These are phyloP conservation scores for Drosophila malerkotliana DNA, from an alignment of 1,140 invertebrate genomes.

Conservation along the genomic window DNA sequence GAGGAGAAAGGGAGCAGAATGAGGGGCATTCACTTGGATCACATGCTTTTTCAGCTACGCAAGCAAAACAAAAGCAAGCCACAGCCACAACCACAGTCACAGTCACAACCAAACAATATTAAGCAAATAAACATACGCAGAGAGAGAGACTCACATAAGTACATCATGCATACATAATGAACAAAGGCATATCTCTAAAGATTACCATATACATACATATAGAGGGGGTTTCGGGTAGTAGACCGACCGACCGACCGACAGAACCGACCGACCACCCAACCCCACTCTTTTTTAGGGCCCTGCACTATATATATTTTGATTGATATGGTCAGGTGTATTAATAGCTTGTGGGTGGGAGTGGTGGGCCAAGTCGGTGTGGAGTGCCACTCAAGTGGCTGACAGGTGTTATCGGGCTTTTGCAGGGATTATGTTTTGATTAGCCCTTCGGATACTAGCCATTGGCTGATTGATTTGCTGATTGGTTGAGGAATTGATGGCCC, in stretches of 20 bases:
- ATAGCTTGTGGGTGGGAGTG: slow-evolving; percentile 16
- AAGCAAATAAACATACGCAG: slow-evolving; percentile 61
- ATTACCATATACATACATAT: slow-evolving; percentile 7
- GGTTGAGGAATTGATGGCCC: slow-evolving; percentile 21
- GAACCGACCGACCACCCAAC: background rate
- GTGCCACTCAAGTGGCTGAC: slow-evolving; percentile 45
- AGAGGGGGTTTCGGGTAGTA: background rate
- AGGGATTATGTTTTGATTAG: slow-evolving; percentile 68
- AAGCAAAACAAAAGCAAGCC: slow-evolving; percentile 79
- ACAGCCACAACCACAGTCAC: slow-evolving; percentile 58
- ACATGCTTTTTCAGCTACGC: slow-evolving; percentile 82
- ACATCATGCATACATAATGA: slow-evolving; percentile 38
- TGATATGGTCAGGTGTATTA: slow-evolving; percentile 58
- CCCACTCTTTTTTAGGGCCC: slow-evolving; percentile 3
- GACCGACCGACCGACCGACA: background rate
- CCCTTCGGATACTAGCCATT: slow-evolving; percentile 37
- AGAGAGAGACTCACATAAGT: slow-evolving; percentile 12
- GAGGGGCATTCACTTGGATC: slow-evolving; percentile 64
- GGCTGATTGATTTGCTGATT: slow-evolving; percentile 30
- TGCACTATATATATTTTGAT: slow-evolving; percentile 55
- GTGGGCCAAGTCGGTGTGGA: slow-evolving; percentile 1
- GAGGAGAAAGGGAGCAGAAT: background rate
- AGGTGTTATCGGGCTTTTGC: slow-evolving; percentile 54
- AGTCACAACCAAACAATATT: slow-evolving; percentile 50
- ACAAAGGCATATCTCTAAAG: slow-evolving; percentile 8